phyloP scores from a whole-genome alignment of 2,797 vertebrate species.

The Enteromius treurensis region DNA sequence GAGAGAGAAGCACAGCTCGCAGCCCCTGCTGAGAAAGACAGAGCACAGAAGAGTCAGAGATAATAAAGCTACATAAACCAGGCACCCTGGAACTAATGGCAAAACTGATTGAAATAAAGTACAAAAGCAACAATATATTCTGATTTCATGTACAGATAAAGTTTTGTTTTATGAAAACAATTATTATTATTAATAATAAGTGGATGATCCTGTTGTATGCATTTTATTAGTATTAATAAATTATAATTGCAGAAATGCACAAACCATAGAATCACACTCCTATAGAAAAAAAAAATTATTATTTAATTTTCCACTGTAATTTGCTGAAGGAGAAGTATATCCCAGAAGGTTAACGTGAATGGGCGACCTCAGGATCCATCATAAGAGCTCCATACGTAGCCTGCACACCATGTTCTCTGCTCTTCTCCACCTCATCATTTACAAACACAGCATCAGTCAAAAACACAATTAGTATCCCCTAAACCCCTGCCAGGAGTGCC shows the following conservation, averaged over 20 bases:
- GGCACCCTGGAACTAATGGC: neutral
- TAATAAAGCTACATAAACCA: conserved; percentile 40
- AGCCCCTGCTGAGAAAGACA: conserved; percentile 55
- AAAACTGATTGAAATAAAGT: neutral
- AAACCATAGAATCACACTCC: neutral
- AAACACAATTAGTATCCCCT: conserved; percentile 93
- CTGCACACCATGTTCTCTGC: conserved; percentile 53
- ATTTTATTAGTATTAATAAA: neutral
- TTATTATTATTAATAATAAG: neutral
- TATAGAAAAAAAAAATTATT: neutral
- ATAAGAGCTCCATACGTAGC: conserved; percentile 15
- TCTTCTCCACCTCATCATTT: conserved; percentile 43
- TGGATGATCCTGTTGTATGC: neutral
- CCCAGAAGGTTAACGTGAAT: neutral
- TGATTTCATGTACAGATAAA: neutral
- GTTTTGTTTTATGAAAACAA: neutral
- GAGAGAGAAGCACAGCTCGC: conserved; percentile 31
- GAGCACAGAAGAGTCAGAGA: conserved; percentile 40
- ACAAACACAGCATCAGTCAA: conserved; percentile 79
- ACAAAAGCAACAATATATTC: neutral
- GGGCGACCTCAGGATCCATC: conserved; percentile 17
- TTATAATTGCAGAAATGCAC: neutral
- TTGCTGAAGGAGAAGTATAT: neutral
- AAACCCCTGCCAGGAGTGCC: conserved; percentile 88
- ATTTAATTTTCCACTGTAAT: neutral